Base-by-base conservation (phyloP, 2,113 vertebrate genomes). In the Psettodes erumei region DNA sequence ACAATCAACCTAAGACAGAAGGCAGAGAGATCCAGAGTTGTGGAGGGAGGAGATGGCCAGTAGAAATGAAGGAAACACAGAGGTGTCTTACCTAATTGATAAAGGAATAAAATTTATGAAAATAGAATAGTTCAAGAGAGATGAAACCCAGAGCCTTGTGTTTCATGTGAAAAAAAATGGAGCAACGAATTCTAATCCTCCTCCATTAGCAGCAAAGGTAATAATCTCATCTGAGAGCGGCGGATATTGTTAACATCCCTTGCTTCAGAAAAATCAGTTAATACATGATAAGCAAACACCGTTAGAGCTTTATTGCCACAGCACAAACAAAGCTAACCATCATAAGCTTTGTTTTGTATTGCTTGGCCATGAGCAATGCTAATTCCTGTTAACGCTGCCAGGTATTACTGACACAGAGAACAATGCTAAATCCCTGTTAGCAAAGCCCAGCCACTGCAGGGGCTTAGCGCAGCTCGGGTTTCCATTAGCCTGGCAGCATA, bases 381-480 rank as follows among this genome's bases (percentile, higher is more conserved):
- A 79, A 87, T 89, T 85, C 84, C 79, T 42, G 77, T 69, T 59
- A 84, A 78, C 30, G 62, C 76, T 91, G 86, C 74, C 85, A 89
- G 83, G 87, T 92, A 83, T 89, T 84, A 88, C 83, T 84, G 87
- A 88, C 82, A 86, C 73, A 30, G 68, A 80, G 77, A 89, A 89
- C 89, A 91, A 88, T 88, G 83, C 69, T 77, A 90, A 91, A 89
- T 90, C 88, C 83, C 78, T 3, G 65, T 80, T 82, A 80, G 89
- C 58, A n/a, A 81, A 86, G 43, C 74, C 68, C 40, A 48, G 71
- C 75, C 86, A 80, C 77, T 81, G 86, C 82, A 69, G 77, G 50
- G 75, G 78, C 82, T 92, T 79, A 86, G 82, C 84, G 73, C 77
- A 75, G 83, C 78, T 84, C 68, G 79, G 45, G 74, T 81, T 89